phyloP scores from a whole-genome alignment of 2,797 vertebrate genomes.

The Glossophaga mutica region DNA sequence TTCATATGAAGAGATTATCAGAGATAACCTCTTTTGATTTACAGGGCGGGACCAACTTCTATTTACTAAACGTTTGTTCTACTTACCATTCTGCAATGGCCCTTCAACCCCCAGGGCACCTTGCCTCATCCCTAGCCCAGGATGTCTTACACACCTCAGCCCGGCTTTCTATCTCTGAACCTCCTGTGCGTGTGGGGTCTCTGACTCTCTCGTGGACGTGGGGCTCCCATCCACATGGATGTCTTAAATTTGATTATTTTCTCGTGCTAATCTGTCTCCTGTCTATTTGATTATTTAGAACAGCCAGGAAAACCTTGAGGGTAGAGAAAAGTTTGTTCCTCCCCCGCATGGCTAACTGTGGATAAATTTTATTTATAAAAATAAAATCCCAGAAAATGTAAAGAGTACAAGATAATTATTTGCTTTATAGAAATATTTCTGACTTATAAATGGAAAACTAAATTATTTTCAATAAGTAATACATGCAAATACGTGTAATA shows the following conservation, averaged over 20 bases:
- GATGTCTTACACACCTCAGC: neutral
- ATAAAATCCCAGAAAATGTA: conserved; percentile 1
- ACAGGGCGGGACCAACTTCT: neutral
- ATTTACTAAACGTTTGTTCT: neutral
- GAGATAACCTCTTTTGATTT: neutral
- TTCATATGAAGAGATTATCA: neutral
- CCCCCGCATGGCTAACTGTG: neutral
- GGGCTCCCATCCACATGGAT: neutral
- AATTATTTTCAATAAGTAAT: neutral
- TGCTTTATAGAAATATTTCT: conserved; percentile 20
- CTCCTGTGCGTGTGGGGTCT: neutral
- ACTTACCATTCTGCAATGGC: neutral
- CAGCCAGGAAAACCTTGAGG: neutral
- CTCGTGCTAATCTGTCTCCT: neutral
- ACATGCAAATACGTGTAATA: neutral
- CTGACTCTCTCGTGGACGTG: neutral
- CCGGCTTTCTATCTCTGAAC: neutral
- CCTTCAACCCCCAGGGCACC: neutral
- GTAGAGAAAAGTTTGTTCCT: neutral
- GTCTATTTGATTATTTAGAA: neutral
- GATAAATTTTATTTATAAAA: neutral
- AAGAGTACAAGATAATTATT: neutral
- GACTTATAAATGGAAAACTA: neutral
- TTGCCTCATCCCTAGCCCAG: neutral
- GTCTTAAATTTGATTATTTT: neutral